Base-by-base conservation (phyloP, 2,888 invertebrate species). In the Lycia hirtaria region DNA sequence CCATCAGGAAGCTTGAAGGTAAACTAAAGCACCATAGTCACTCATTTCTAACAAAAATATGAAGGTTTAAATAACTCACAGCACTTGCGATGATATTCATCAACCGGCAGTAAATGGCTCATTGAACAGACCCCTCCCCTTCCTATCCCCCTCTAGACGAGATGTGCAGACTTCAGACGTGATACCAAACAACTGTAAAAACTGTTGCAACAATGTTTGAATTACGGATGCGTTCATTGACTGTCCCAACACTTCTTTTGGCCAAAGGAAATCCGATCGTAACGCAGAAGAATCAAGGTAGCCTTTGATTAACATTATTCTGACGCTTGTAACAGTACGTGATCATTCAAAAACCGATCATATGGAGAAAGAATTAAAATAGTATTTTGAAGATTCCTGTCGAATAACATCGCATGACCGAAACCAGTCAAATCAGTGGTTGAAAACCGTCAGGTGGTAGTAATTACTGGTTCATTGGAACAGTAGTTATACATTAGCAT, bases 401-500 rank as follows among this genome's bases (percentile, higher is more conserved):
- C 24, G 19, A 5, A 10, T 43, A 15, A 0, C 26, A 48, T 63
- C 32, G 63, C 65, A 60, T 60, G 60, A 56, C 47, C 49, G 35
- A 40, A 56, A 38, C 44, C 51, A 48, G 56, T 59, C 54, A 32
- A n/a, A 40, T 26, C 40, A 47, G 41, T 35, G 24, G 44, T 62
- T 47, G 56, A 59, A 65, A 55, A 61, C 50, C 57, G 49, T 58
- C 50, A 45, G 58, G 56, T 37, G 49, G 15, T 41, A 15, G 52
- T 53, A 53, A 56, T 57, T 41, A 52, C 20, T 14, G 17, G n/a
- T 22, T 37, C 41, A 47, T 52, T 43, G 57, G 22, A 43, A 48
- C 57, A 48, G 56, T 48, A 52, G 47, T 57, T 47, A 7, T 45
- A 33, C 38, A 65, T 63, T 65, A 57, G 55, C 63, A 65, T 65